These are phyloP conservation scores for Aricia agestis DNA, from an alignment of 1,140 invertebrate species.

Conservation along the genomic window DNA sequence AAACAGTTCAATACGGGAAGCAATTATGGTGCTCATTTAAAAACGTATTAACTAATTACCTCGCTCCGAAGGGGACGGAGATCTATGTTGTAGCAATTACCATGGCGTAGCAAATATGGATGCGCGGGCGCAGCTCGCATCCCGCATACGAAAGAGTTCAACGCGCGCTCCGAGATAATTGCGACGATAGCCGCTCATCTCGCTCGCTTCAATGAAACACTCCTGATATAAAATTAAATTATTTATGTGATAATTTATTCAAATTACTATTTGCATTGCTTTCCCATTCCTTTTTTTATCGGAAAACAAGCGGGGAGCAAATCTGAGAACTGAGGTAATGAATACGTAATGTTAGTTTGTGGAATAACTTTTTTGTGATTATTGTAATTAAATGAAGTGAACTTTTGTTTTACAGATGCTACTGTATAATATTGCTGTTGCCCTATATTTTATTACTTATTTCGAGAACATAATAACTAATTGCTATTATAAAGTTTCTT, in stretches of 20 bases:
- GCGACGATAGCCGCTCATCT: background rate
- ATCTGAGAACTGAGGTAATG: background rate
- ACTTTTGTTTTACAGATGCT: no score
- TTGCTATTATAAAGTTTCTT: background rate
- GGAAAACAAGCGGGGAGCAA: background rate
- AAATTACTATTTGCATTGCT: constrained; percentile 7
- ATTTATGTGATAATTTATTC: constrained; percentile 11
- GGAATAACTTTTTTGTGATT: background rate
- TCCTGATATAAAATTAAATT: background rate
- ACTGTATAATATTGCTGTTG: background rate
- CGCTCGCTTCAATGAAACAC: background rate
- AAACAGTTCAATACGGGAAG: no score
- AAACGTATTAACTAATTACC: background rate
- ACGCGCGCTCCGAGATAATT: constrained; percentile 31
- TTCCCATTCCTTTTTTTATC: background rate
- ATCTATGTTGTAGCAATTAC: constrained; percentile 3
- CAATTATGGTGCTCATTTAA: background rate
- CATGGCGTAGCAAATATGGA: constrained; percentile 15
- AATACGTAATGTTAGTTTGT: background rate
- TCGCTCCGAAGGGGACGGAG: background rate
- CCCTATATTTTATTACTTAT: background rate
- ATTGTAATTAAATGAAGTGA: no score
- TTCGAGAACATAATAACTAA: no score
- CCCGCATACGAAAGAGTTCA: constrained; percentile 50
- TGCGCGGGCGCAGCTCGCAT: constrained; percentile 31